Evolutionary conservation across 2,113 vertebrate species (phyloP), one percentile per base, ranked within the genome.

Genomic region (Neogobius melanostomus): DNA sequence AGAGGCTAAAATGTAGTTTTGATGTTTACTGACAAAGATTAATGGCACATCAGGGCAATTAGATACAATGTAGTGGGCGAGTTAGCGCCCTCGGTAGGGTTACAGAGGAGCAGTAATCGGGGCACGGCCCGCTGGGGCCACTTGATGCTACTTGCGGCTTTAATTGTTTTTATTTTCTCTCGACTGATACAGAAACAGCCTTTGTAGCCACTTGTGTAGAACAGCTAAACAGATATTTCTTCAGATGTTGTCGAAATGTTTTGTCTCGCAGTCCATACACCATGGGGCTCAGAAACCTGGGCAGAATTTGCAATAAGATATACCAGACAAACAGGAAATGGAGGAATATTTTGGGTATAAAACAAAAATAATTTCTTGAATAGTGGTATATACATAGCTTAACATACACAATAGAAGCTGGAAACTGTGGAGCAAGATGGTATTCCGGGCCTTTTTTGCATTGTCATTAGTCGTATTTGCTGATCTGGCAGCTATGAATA

Each of bases 231-330:
- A 54, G 16, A 21, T 54, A 9, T 21, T 57, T 68, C 43, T 79
- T 88, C 46, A 90, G 11, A 59, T 87, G 81, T 8, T 75, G 77
- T 42, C 69, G 72, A 42, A 92, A 89, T 0, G 69, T 79, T 16
- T 82, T 73, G 72, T 92, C 91, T 71, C 91, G 83, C 14, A 90
- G 8, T 0, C 90, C 91, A 3, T 92, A 91, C 45, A 92, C 50
- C 7, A 88, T 43, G 0, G 90, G 90, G 66, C 87, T 92, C 50
- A 91, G 15, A 28, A 88, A 62, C 11, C 88, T 77, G 5, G 90
- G 89, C 7, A 91, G 49, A 17, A 91, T 73, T 2, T 89, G 80
- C 15, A 90, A 11, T 1, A 87, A 17, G 0, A 91, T 17, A 74
- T 60, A 44, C 62, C 53, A 51, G 5, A 36, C 17, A 57, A 57